These are phyloP conservation scores for Torymus tubicola DNA, from an alignment of 2,888 invertebrate genomes.

Conservation along the genomic window DNA sequence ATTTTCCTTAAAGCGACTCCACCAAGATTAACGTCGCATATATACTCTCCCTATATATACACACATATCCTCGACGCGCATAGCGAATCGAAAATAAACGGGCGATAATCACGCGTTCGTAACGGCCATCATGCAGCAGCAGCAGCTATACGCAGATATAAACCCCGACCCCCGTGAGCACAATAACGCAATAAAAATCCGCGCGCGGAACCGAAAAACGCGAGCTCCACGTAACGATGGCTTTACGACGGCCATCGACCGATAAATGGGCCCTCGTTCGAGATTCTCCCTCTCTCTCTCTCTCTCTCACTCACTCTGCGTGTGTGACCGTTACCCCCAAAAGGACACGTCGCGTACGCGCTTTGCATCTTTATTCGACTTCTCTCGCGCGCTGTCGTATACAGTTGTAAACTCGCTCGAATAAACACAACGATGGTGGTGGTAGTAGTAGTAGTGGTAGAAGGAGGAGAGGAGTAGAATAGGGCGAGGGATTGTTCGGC, in stretches of 20 bases:
- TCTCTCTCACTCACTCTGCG: not conserved
- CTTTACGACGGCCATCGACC: slow-evolving; percentile 36
- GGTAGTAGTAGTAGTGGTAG: slow-evolving; percentile 4
- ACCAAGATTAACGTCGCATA: no score
- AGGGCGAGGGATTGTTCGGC: not conserved
- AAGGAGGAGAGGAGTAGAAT: not conserved
- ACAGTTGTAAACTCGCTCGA: slow-evolving; percentile 37
- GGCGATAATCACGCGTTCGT: not conserved
- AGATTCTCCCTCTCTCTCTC: not conserved
- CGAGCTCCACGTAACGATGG: slow-evolving; percentile 1
- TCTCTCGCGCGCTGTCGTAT: slow-evolving; percentile 1
- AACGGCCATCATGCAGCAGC: slow-evolving; percentile 1
- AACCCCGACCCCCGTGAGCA: not conserved
- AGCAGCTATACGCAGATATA: not conserved
- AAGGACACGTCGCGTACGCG: slow-evolving; percentile 12
- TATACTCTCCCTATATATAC: no score
- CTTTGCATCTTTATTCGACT: slow-evolving; percentile 50
- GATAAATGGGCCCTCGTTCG: not conserved
- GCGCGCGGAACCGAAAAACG: not conserved
- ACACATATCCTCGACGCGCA: not conserved
- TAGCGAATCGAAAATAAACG: not conserved
- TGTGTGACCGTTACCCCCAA: slow-evolving; percentile 13
- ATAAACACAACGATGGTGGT: slow-evolving; percentile 30
- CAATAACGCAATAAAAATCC: slow-evolving; percentile 37
- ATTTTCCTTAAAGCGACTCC: not conserved